Conservation (phyloP, 2,888 invertebrate genomes). For the Drosophila ezoana region DNA sequence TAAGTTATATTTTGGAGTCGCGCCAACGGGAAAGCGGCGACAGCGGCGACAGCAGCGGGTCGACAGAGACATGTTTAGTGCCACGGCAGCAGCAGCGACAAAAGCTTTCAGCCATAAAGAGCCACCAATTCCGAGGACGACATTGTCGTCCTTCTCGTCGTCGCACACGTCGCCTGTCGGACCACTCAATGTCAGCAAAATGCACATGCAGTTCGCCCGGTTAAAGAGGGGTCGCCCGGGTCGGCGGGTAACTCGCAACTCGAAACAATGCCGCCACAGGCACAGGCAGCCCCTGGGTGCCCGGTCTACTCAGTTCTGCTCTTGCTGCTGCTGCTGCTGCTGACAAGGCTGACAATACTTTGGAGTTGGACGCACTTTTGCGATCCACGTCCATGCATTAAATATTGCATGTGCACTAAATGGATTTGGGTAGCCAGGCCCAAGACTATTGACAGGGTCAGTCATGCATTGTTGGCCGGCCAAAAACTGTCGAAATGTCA, state of each 20-base stretch:
- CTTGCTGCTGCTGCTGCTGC: slow-evolving; percentile 20
- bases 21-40: slow-evolving; percentile 61
- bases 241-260: slow-evolving; percentile 4
- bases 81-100: slow-evolving; percentile 78
- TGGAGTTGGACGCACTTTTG: slow-evolving; percentile 67
- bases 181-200: slow-evolving; percentile 76
- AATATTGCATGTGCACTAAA: slow-evolving; percentile 76
- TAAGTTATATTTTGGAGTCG: slow-evolving; percentile 83
- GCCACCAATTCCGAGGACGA: slow-evolving; percentile 55
- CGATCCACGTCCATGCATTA: slow-evolving; percentile 61
- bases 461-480: slow-evolving; percentile 79
- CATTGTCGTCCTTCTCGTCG: slow-evolving; percentile 9
- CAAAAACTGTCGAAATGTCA: slow-evolving; percentile 73
- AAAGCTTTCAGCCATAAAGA: slow-evolving; percentile 83
- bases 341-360: slow-evolving; percentile 69
- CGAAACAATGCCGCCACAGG: slow-evolving; percentile 67
- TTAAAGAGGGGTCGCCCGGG: background rate
- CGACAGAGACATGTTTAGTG: slow-evolving; percentile 79
- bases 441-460: slow-evolving; percentile 73
- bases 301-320: background rate
- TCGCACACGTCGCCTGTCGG: slow-evolving; percentile 74
- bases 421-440: slow-evolving; percentile 58
- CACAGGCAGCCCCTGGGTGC: slow-evolving; percentile 20
- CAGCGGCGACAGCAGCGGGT: slow-evolving; percentile 16
- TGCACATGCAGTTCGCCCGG: slow-evolving; percentile 63